Evolutionary conservation across 2,888 invertebrate genomes (phyloP).

Genomic region (Chaetoderma sp.): DNA sequence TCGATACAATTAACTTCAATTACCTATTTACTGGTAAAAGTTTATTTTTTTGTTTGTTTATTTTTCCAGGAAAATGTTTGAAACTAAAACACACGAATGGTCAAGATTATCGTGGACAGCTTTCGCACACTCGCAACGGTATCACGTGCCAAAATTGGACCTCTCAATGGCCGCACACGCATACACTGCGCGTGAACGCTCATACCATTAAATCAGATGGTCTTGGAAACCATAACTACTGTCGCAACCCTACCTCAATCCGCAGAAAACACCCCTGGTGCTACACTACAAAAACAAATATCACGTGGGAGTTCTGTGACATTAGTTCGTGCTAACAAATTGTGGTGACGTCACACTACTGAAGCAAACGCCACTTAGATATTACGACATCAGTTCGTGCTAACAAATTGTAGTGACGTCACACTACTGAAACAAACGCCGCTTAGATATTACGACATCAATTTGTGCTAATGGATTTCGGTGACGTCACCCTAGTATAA

Average conservation of each 20-base stretch:
- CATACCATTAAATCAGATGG: constrained; percentile 36
- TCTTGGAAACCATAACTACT: constrained; percentile 72
- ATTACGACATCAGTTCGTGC: constrained; percentile 58
- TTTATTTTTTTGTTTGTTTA: neutral
- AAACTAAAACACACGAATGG: constrained; percentile 65
- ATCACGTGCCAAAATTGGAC: constrained; percentile 63
- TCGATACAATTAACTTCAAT: too few relatives aligned
- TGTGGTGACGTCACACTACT: constrained; percentile 72
- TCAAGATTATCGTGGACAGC: constrained; percentile 72
- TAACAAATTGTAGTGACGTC: constrained; percentile 71
- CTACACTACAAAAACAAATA: constrained; percentile 60
- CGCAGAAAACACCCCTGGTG: constrained; percentile 73
- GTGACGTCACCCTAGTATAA: constrained; percentile 72
- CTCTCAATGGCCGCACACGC: constrained; percentile 57
- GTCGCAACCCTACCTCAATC: constrained; percentile 72
- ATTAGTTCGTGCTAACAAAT: constrained; percentile 45
- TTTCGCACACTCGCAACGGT: constrained; percentile 60
- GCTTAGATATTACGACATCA: constrained; percentile 63
- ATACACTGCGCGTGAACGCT: constrained; percentile 40
- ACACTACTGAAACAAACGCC: constrained; percentile 49
- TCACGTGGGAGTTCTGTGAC: constrained; percentile 63
- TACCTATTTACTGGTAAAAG: too few relatives aligned
- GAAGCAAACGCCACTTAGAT: constrained; percentile 52
- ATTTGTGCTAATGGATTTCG: constrained; percentile 37
- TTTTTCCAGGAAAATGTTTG: constrained; percentile 52